Evolutionary conservation across 1,140 invertebrate species (phyloP).

Genomic region (Parapsyche elsis): DNA sequence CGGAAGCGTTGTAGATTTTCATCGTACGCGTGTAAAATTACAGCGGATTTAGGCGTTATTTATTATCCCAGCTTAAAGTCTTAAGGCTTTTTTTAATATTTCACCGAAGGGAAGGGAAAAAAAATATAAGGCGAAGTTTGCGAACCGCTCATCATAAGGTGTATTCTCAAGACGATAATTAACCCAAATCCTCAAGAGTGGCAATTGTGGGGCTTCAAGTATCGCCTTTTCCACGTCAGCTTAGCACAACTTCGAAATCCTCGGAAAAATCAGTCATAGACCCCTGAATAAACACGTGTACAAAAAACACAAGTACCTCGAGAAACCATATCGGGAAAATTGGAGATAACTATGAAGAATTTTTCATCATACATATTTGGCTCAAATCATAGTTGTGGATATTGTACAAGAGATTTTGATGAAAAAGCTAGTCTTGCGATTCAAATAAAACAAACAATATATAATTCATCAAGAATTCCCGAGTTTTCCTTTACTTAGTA

Average conservation of each 20-base stretch:
- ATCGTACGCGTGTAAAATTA: constrained; percentile 13
- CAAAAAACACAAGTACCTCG: too few relatives aligned
- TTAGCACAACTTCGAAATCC: not conserved
- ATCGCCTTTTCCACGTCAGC: constrained; percentile 37
- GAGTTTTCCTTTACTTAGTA: too few relatives aligned
- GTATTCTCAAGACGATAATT: constrained; percentile 47
- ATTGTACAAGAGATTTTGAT: too few relatives aligned
- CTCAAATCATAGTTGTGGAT: too few relatives aligned
- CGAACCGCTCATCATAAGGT: not conserved
- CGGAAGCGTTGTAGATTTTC: not conserved
- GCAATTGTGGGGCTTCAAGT: constrained; percentile 46
- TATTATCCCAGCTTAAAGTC: not conserved
- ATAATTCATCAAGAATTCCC: too few relatives aligned
- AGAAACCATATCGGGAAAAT: too few relatives aligned
- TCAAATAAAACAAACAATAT: too few relatives aligned
- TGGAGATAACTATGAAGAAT: too few relatives aligned
- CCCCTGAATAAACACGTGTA: not conserved
- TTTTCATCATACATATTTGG: too few relatives aligned
- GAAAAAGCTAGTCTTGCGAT: too few relatives aligned
- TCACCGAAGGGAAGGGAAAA: not conserved
- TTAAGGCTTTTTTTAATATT: constrained; percentile 1
- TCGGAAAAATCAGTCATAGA: constrained; percentile 31
- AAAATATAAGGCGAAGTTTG: too few relatives aligned
- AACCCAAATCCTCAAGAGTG: constrained; percentile 48
- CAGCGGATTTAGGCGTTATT: not conserved